phyloP scores from a whole-genome alignment of 2,888 invertebrate species.

The Aquatica leii region DNA sequence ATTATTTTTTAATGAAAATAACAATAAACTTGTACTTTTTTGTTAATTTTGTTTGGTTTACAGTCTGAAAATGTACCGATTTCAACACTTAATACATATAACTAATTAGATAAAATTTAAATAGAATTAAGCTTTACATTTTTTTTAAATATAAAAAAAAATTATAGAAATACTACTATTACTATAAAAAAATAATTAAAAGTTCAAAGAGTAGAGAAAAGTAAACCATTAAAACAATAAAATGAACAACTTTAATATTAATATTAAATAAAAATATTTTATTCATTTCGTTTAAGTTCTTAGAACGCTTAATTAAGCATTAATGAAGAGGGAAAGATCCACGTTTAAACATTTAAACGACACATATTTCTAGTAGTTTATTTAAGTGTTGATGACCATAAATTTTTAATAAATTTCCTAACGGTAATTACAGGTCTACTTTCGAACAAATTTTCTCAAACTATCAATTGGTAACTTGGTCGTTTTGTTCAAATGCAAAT shows the following conservation, averaged over 20 bases:
- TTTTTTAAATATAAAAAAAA: too few relatives aligned
- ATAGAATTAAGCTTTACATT: too few relatives aligned
- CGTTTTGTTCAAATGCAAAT: constrained; percentile 14
- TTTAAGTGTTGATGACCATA: constrained; percentile 20
- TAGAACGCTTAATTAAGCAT: not conserved
- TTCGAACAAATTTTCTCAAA: constrained; percentile 12
- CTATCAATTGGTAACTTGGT: constrained; percentile 9
- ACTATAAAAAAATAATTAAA: too few relatives aligned
- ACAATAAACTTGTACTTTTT: too few relatives aligned
- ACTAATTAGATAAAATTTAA: too few relatives aligned
- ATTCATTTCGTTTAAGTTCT: not conserved
- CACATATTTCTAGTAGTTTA: constrained; percentile 11
- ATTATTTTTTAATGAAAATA: too few relatives aligned
- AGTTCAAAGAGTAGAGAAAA: not conserved
- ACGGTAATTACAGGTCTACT: constrained; percentile 17
- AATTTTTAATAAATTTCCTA: constrained; percentile 14
- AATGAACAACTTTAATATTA: not conserved
- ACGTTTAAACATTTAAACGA: constrained; percentile 7
- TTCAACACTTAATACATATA: too few relatives aligned
- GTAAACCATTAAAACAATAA: not conserved
- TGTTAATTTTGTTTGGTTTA: too few relatives aligned
- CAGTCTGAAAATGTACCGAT: too few relatives aligned
- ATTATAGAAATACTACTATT: too few relatives aligned
- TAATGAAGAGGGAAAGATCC: constrained; percentile 4
- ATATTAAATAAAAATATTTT: not conserved